phyloP scores from a whole-genome alignment of 2,113 vertebrate genomes.

The Menura novaehollandiae region DNA sequence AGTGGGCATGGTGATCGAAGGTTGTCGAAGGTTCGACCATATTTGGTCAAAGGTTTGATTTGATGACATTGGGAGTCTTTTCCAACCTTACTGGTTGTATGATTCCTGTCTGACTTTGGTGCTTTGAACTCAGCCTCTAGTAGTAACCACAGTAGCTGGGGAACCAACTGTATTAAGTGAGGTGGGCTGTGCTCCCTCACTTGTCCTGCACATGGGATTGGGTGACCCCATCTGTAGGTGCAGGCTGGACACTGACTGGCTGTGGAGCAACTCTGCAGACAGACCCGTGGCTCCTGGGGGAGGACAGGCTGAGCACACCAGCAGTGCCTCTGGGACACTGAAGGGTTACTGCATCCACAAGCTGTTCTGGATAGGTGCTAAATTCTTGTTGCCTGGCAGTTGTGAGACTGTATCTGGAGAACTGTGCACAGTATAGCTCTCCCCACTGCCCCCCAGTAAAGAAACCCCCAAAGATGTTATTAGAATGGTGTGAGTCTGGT shows the following conservation, averaged over 20 bases:
- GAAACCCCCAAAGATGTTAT: not conserved
- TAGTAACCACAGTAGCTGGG: not conserved
- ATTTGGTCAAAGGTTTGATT: no score
- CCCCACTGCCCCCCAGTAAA: not conserved
- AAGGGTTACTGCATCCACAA: not conserved
- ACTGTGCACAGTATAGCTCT: not conserved
- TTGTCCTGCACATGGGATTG: not conserved
- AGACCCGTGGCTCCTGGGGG: not conserved
- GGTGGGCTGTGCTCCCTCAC: not conserved
- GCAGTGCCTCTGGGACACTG: not conserved
- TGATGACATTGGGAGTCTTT: not conserved
- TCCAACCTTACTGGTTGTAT: not conserved
- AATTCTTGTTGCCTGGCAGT: not conserved
- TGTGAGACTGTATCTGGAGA: not conserved
- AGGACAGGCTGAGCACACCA: not conserved
- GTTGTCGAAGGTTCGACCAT: no score
- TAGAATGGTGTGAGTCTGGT: not conserved
- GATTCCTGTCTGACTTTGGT: not conserved
- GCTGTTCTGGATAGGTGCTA: rapidly evolving
- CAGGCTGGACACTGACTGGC: not conserved
- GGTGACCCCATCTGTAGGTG: not conserved
- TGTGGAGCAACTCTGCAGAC: not conserved
- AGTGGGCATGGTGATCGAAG: no score
- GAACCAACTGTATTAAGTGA: not conserved
- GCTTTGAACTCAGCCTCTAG: not conserved